A percentile compares a stretch with the other conserved stretches of the same genome.
These are phyloP conservation scores for Stercorarius parasiticus DNA, from an alignment of 2,113 vertebrate species.

Conservation along the genomic window DNA sequence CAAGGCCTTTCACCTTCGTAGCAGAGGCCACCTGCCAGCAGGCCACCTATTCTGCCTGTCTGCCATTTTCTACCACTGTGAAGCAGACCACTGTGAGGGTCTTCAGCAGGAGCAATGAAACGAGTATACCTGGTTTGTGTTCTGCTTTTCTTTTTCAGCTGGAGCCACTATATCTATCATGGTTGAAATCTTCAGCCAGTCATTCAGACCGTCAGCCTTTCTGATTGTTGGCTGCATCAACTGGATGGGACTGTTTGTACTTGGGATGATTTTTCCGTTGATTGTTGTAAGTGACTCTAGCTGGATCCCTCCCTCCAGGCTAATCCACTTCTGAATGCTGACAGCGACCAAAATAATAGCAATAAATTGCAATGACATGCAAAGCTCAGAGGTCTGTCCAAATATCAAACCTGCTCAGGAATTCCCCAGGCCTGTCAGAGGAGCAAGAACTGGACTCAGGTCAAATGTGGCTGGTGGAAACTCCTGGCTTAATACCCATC, in stretches of 20 bases:
- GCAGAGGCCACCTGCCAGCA: neutral
- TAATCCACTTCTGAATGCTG: neutral
- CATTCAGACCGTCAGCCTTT: constrained; percentile 71
- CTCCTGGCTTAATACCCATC: neutral
- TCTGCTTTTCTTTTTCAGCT: constrained; percentile 34
- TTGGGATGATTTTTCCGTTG: constrained; percentile 72
- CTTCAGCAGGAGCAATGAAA: neutral
- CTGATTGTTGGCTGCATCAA: constrained; percentile 69
- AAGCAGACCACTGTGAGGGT: neutral
- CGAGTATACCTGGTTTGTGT: neutral
- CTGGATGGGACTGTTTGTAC: constrained; percentile 69
- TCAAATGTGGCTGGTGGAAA: neutral
- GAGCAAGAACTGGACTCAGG: neutral
- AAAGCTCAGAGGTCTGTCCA: neutral
- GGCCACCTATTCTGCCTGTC: neutral
- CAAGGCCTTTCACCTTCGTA: neutral
- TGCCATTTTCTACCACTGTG: neutral
- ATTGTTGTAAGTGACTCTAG: constrained; percentile 64
- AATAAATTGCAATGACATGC: neutral
- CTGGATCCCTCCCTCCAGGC: neutral
- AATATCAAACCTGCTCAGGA: neutral
- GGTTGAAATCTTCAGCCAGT: constrained; percentile 74
- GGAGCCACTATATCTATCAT: constrained; percentile 60
- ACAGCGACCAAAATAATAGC: neutral
- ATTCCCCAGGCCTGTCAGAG: neutral